Percentiles rank a stretch among this genome's conserved stretches.
These are phyloP conservation scores for Phaetusa simplex DNA, from an alignment of 2,113 vertebrate genomes.

Conservation along the genomic window DNA sequence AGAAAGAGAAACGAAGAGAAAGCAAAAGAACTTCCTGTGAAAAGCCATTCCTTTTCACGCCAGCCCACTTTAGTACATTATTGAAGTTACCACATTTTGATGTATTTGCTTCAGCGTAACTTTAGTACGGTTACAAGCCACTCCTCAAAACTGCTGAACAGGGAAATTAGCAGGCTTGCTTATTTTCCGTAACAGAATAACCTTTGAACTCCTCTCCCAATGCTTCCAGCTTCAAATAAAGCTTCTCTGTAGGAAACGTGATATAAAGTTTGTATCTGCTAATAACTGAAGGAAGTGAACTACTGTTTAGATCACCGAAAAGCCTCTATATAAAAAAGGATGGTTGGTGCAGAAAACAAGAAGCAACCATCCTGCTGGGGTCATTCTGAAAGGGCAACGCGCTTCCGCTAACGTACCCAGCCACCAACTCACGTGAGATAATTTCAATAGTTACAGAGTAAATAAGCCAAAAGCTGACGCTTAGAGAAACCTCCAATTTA, in stretches of 20 bases:
- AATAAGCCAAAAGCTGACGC: neutral
- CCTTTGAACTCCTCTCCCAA: neutral
- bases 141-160: neutral
- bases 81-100: neutral
- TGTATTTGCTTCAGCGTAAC: neutral
- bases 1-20: neutral
- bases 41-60: neutral
- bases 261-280: too few species aligned
- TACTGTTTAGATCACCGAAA: neutral
- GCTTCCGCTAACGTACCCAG: neutral
- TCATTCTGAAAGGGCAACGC: rapidly evolving
- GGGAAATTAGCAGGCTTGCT: neutral
- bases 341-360: neutral
- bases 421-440: neutral
- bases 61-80: neutral
- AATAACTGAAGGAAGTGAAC: too few species aligned
- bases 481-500: neutral
- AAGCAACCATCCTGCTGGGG: neutral
- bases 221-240: neutral
- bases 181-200: neutral
- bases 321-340: neutral
- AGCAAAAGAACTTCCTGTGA: neutral
- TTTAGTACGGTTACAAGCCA: neutral
- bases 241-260: neutral
- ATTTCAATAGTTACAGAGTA: neutral